Evolutionary conservation across 2,888 invertebrate genomes (phyloP), one percentile per base, ranked within the genome.

Genomic region (Agrypnus murinus): DNA sequence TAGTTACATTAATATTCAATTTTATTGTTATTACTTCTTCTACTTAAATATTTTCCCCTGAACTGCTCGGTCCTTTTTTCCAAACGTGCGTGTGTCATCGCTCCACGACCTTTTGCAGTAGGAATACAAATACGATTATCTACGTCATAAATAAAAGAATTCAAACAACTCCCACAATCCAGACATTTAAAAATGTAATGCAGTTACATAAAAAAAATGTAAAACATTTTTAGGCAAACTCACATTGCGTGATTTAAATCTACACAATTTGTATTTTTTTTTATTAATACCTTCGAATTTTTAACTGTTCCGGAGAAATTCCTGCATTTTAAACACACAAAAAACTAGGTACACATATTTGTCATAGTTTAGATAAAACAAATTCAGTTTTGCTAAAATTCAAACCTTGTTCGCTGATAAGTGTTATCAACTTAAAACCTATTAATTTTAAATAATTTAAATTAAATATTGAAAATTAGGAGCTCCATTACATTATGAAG

Each of bases 301-400:
- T 57, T 34, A 34, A 40, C 38, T 19, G 15, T 7, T 3, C 36
- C 25, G 1, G 48, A 15, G 15, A 31, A 57, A 57, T 57, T 57
- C 57, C 15, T 57, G 57, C 57, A 57, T 57, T n/a, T n/a, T 34
- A 32, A 36, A 48, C n/a, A 10, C n/a, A 31, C 31, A n/a, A 31
- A 10, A n/a, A 6, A n/a, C n/a, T 25, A 48, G 25, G 8, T 19
- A 48, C 48, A 31, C 48, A 31, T 31, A 25, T 6, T 48, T 48
- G 8, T 48, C 31, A 48, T 31, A 31, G 25, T 25, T 12, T 1
- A 48, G 48, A 48, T 48, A 9, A 48, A n/a, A 48, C 19, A 19
- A 19, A 48, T 48, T 48, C 1, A 15, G n/a, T n/a, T 19, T 15
- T 31, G 48, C 17, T 15, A 31, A 25, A 25, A n/a, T 15, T n/a